Evolutionary conservation across 2,888 invertebrate species (phyloP).

Genomic region (Rosalia funebris): DNA sequence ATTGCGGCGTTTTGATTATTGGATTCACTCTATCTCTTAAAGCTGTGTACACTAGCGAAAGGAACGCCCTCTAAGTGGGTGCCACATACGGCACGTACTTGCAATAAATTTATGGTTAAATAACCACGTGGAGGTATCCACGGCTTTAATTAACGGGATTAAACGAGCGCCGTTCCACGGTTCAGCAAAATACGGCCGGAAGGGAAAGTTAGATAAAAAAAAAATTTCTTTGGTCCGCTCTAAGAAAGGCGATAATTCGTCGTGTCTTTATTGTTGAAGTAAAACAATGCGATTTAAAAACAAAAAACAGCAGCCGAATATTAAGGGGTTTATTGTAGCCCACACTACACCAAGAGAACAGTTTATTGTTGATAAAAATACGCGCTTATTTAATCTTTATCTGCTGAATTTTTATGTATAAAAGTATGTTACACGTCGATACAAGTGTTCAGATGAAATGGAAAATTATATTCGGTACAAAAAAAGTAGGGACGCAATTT

Average conservation of each 20-base stretch:
- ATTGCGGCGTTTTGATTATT: slow-evolving; percentile 31
- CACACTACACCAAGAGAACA: too few relatives aligned
- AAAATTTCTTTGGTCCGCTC: neutral
- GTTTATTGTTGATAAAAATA: too few relatives aligned
- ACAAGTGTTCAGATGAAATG: too few relatives aligned
- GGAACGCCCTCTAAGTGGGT: slow-evolving; percentile 28
- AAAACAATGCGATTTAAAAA: too few relatives aligned
- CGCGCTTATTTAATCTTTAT: too few relatives aligned
- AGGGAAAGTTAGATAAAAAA: slow-evolving; percentile 3
- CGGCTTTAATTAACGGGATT: slow-evolving; percentile 25
- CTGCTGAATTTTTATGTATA: too few relatives aligned
- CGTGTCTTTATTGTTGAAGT: too few relatives aligned
- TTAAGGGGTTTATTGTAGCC: too few relatives aligned
- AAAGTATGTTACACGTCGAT: too few relatives aligned
- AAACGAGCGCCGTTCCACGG: slow-evolving; percentile 19
- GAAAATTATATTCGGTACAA: too few relatives aligned
- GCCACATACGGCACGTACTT: slow-evolving; percentile 26
- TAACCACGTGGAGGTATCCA: slow-evolving; percentile 26
- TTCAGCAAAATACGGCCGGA: neutral
- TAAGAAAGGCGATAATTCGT: neutral
- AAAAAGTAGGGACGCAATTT: too few relatives aligned
- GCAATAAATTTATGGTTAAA: slow-evolving; percentile 30
- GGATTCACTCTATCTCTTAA: slow-evolving; percentile 29
- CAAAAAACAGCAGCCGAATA: too few relatives aligned
- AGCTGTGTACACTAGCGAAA: slow-evolving; percentile 29